Base-by-base conservation (phyloP, 53 echinoderm and acorn worm species). In the Hippasteria phrygiana region DNA sequence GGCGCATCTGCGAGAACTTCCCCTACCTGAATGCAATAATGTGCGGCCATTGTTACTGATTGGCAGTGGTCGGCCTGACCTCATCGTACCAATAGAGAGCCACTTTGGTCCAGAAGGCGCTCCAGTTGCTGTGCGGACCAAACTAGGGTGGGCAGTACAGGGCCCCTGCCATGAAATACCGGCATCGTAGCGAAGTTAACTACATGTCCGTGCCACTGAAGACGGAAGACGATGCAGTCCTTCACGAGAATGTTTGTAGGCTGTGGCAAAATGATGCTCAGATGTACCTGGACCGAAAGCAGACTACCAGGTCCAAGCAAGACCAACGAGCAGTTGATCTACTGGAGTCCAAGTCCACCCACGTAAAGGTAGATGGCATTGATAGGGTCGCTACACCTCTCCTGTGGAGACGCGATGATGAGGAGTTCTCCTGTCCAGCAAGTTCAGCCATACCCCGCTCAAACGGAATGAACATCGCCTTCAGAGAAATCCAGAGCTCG, bases 141-240 rank as follows among this genome's bases (percentile, higher is more conserved):
- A 78, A 78, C 36, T 78, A 8, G 78, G 78, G 3, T 78, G 78
- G 78, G 59, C 78, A 56, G 78, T 78, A 3, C 78, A 78, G n/a
- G 78, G 78, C 2, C 78, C n/a, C 78, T 3, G 56, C 59, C 14
- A 12, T 56, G 18, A 37, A 17, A 3, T 29, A 55, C 22, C 13
- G 38, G 56, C 6, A 39, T 20, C 10, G 62, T 9, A 18, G 40
- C 34, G 78, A 78, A 33, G 39, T 78, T 17, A 78, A 78, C 29
- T 32, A 50, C 22, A 17, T 78, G n/a, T 18, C 4, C 0, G 59
- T 16, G 26, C 39, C 31, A 5, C 14, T 37, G 20, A 26, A 6
- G n/a, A 20, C 3, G 6, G 69, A 67, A 67, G 32, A 45, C 26
- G 75, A 75, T 37, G 20, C 34, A 27, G 48, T 47, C 26, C 75